These are phyloP conservation scores for Kradibia gibbosae DNA, from an alignment of 1,140 invertebrate genomes.

Conservation along the genomic window DNA sequence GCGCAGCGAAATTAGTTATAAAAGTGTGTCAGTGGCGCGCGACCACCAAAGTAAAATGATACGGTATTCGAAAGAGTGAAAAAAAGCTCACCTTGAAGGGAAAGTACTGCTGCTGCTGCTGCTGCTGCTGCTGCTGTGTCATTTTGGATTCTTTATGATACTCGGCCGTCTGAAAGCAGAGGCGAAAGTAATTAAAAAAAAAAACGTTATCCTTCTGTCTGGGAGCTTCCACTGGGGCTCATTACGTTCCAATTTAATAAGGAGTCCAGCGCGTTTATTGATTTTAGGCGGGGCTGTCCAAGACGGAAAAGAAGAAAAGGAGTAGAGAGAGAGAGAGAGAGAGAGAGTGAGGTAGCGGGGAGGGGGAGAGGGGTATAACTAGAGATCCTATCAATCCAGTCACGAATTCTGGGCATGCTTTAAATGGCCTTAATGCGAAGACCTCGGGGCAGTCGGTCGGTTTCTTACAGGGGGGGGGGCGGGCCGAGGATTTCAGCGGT, in stretches of 20 bases:
- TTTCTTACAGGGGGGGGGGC: too few species aligned
- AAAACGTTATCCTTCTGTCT: too few species aligned
- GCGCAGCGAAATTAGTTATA: not conserved
- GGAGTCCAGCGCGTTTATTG: not conserved
- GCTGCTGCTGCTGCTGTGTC: conserved; percentile 62
- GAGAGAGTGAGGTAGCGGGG: too few species aligned
- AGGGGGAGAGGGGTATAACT: too few species aligned
- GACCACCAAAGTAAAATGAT: conserved; percentile 43
- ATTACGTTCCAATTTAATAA: not conserved
- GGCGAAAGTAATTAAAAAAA: not conserved
- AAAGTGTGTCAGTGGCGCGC: conserved; percentile 25
- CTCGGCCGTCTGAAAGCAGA: conserved; percentile 27
- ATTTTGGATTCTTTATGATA: conserved; percentile 50
- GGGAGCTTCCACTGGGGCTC: too few species aligned
- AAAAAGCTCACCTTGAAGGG: conserved; percentile 64
- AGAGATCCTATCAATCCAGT: too few species aligned
- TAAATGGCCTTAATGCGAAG: too few species aligned
- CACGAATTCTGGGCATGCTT: too few species aligned
- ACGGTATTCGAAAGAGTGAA: conserved; percentile 20
- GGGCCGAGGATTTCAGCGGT: too few species aligned
- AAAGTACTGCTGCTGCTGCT: conserved; percentile 66
- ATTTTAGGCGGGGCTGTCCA: not conserved
- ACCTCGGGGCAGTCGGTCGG: too few species aligned
- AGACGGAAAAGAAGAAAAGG: too few species aligned
- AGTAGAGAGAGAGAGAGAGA: too few species aligned